Evolutionary conservation across 2,797 vertebrate genomes (phyloP).

Genomic region (Margarornis squamiger): DNA sequence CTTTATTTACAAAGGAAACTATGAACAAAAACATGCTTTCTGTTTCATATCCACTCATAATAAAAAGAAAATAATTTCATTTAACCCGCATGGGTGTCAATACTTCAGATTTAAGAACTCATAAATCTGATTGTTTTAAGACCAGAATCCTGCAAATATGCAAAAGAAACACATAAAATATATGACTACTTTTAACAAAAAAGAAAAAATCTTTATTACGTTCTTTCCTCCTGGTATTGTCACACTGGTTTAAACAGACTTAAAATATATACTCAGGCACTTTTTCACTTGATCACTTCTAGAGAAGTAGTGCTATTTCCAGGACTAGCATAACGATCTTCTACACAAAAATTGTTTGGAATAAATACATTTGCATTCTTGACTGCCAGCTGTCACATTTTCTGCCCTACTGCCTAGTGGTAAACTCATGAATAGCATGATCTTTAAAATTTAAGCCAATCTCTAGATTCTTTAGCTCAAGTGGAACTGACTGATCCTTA

Average conservation of each 20-base stretch:
- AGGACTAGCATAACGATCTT: background rate
- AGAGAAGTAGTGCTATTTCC: background rate
- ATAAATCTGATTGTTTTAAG: background rate
- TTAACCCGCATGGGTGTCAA: background rate
- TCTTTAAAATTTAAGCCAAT: background rate
- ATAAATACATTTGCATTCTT: background rate
- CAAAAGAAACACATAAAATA: background rate
- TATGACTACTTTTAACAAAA: background rate
- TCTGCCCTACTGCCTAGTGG: background rate
- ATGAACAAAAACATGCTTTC: background rate
- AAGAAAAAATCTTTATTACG: background rate
- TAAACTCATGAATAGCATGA: background rate
- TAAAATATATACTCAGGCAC: background rate
- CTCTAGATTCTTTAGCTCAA: background rate
- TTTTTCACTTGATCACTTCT: background rate
- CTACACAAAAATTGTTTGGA: background rate
- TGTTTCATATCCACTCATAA: background rate
- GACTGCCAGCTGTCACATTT: background rate
- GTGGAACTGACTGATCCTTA: background rate
- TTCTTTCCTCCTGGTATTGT: background rate
- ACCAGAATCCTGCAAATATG: background rate
- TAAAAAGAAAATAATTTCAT: background rate
- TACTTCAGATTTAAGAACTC: background rate
- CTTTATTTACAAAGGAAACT: background rate
- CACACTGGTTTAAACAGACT: background rate